Base-by-base conservation (phyloP, 2,888 invertebrate genomes). In the Rhopalosiphum nymphaeae region DNA sequence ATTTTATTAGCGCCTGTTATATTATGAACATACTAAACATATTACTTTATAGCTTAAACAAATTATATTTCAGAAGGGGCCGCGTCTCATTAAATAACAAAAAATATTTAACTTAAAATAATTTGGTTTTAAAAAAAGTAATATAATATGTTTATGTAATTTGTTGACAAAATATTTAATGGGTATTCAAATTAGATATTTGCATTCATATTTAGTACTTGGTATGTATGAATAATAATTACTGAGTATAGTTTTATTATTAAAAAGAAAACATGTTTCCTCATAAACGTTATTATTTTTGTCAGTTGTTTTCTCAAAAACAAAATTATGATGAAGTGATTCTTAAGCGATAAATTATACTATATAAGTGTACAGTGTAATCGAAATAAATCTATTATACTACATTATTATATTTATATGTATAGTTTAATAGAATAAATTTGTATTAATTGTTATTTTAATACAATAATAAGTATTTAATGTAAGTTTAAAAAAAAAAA, bases 221-320 rank as follows among this genome's bases (percentile, higher is more conserved):
- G n/a, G 4, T 46, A 9, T 0, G n/a, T 25, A 29, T 4, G 29
- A 16, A 67, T 67, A 90, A 67, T n/a, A 46, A 90, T n/a, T 29
- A 89, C 57, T 3, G 13, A 29, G 61, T 16, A 56, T 21, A 21
- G 46, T 21, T 67, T 90, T 90, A 78, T 78, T 89, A 61, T 61
- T 89, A 29, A 61, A 29, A 89, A 89, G 29, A 56, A 89, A 61
- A 90, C 46, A 90, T n/a, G 44, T 90, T 90, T 90, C 21, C 21
- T 21, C n/a, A 46, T n/a, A 46, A 90, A n/a, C 11, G 46, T n/a
- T 21, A 46, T 25, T 46, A 67, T 46, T 46, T 46, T n/a, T 61
- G 44, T 78, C 36, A 21, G 36, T 57, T 57, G 57, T 89, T 89
- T 57, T 89, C 44, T 57, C 29, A 29, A 57, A 44, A 16, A 89